Evolutionary conservation across 2,888 invertebrate genomes (phyloP).

Genomic region (Scaptomyza polygonia): DNA sequence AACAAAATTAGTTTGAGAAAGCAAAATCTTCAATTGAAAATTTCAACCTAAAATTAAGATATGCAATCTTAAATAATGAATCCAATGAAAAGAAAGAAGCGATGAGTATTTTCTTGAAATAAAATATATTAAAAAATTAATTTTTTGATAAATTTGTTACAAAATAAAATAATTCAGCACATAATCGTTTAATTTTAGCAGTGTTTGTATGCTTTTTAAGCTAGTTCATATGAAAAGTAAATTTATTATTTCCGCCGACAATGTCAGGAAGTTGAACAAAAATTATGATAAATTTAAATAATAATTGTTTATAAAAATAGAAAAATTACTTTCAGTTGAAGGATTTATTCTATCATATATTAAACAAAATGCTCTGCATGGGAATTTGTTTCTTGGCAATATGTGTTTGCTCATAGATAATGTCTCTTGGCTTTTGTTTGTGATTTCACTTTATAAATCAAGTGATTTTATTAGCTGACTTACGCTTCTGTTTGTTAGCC

Average conservation of each 20-base stretch:
- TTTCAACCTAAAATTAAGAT: not conserved
- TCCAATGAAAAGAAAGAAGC: not conserved
- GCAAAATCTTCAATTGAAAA: not conserved
- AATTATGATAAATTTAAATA: conserved; percentile 1
- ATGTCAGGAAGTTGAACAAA: conserved; percentile 8
- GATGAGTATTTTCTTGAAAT: not conserved
- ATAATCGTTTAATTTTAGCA: not conserved
- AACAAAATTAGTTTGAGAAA: too few species aligned
- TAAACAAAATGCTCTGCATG: not conserved
- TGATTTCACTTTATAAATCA: conserved; percentile 42
- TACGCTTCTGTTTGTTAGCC: conserved; percentile 16
- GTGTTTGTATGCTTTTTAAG: not conserved
- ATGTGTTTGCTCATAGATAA: conserved; percentile 22
- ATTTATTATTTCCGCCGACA: conserved; percentile 8
- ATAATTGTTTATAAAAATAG: not conserved
- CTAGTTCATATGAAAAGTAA: not conserved
- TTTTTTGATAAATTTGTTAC: not conserved
- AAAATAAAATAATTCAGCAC: not conserved
- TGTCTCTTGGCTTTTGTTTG: conserved; percentile 3
- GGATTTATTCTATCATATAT: not conserved
- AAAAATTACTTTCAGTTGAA: not conserved
- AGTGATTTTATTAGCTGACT: conserved; percentile 18
- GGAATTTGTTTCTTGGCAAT: not conserved
- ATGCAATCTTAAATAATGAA: not conserved
- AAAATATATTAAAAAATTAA: too few species aligned